These are phyloP conservation scores for Diplogasteroides magnus DNA, from an alignment of 1,140 invertebrate species.

Conservation along the genomic window DNA sequence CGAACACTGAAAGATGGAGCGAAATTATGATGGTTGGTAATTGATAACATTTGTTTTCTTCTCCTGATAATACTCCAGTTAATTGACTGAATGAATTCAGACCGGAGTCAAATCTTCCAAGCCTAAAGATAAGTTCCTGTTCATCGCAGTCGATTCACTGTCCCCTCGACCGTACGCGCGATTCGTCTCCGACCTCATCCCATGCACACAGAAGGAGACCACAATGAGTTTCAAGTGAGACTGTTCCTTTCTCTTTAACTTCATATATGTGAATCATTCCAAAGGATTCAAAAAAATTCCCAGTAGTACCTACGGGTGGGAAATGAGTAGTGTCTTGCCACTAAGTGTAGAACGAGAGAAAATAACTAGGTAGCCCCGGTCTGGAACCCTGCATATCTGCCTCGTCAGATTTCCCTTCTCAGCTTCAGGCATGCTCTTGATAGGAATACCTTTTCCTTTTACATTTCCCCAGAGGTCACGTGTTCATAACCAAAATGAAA, in stretches of 20 bases:
- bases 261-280: too few relatives aligned
- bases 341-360: too few relatives aligned
- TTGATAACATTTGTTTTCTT: not conserved
- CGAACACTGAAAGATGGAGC: slow-evolving; percentile 17
- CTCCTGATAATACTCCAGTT: not conserved
- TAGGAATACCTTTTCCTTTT: too few relatives aligned
- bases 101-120: not conserved
- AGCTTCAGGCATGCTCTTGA: too few relatives aligned
- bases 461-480: too few relatives aligned
- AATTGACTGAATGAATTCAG: not conserved
- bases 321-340: too few relatives aligned
- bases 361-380: too few relatives aligned
- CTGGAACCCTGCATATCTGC: too few relatives aligned
- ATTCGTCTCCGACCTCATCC: slow-evolving; percentile 24
- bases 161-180: slow-evolving; percentile 26
- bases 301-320: too few relatives aligned
- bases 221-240: slow-evolving; percentile 27
- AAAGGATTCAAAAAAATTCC: too few relatives aligned
- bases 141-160: slow-evolving; percentile 29
- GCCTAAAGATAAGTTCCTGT: slow-evolving; percentile 23
- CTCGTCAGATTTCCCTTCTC: too few relatives aligned
- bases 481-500: not conserved
- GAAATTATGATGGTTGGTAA: slow-evolving; percentile 11
- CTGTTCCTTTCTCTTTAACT: too few relatives aligned
- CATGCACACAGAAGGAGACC: slow-evolving; percentile 30